These are phyloP conservation scores for Plotosus lineatus DNA, from an alignment of 2,113 vertebrate species.

Conservation along the genomic window DNA sequence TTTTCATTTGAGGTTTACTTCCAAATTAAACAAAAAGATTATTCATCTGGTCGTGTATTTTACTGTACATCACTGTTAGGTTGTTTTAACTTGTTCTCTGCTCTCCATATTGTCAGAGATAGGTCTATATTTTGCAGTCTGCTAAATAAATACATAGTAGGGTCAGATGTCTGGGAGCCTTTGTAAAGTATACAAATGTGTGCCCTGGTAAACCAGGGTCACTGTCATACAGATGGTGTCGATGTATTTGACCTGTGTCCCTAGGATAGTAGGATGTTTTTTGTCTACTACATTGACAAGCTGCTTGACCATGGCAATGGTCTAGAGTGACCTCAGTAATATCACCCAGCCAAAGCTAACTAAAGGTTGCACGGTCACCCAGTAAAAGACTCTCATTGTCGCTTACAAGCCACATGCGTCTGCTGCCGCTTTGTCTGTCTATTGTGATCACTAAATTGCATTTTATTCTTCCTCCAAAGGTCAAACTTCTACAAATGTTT, in stretches of 20 bases:
- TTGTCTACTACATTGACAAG: slow-evolving; percentile 9
- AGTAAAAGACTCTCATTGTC: slow-evolving; percentile 48
- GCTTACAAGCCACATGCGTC: slow-evolving; percentile 17
- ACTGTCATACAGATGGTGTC: background rate
- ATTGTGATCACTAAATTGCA: slow-evolving; percentile 34
- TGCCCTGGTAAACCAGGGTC: background rate
- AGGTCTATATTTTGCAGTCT: background rate
- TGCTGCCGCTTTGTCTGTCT: slow-evolving; percentile 24
- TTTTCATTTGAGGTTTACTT: background rate
- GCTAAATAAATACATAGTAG: slow-evolving; percentile 6
- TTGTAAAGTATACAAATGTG: slow-evolving; percentile 10
- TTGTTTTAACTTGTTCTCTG: background rate
- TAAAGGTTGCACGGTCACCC: slow-evolving; percentile 25
- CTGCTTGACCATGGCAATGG: slow-evolving; percentile 54
- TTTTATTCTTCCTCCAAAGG: slow-evolving; percentile 40
- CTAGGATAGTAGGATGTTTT: slow-evolving; percentile 16
- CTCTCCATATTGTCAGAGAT: background rate
- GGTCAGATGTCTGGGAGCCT: slow-evolving; percentile 2
- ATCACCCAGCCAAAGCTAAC: slow-evolving; percentile 35
- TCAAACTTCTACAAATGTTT: slow-evolving; percentile 14
- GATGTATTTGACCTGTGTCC: slow-evolving; percentile 36
- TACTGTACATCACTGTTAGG: background rate
- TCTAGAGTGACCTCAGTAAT: slow-evolving; percentile 38
- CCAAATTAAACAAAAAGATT: background rate
- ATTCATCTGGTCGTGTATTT: background rate